phyloP scores from a whole-genome alignment of 92 coral and sea anemone genomes.

The Umimayanthus kanabou region DNA sequence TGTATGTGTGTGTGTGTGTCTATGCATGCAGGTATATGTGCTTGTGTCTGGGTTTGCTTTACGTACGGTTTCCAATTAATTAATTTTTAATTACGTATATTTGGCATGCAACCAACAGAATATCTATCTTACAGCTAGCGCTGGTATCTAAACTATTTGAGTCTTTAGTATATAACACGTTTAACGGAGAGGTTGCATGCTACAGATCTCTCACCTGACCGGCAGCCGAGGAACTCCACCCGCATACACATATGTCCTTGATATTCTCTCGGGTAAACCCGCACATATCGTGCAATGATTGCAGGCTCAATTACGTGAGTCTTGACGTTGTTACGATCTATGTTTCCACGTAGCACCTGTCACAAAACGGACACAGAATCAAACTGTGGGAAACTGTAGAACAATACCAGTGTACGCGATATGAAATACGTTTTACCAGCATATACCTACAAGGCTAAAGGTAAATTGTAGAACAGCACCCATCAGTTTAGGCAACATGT shows the following conservation, averaged over 20 bases:
- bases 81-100: no score
- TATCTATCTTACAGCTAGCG: no score
- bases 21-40: not conserved
- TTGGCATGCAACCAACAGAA: no score
- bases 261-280: conserved; percentile 18
- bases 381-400: not conserved
- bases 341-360: conserved; percentile 25
- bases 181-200: no score
- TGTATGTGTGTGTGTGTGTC: no score
- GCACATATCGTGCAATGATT: conserved; percentile 24
- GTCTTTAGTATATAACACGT: no score
- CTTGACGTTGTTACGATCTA: conserved; percentile 33
- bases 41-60: not conserved
- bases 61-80: no score
- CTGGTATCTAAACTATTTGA: no score
- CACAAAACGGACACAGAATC: not conserved
- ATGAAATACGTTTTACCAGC: not conserved
- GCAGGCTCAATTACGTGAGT: conserved; percentile 38
- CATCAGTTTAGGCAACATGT: no score
- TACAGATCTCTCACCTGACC: no score
- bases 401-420: not conserved
- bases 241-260: conserved; percentile 26
- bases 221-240: conserved; percentile 34
- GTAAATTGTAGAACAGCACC: no score
- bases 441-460: no score